Evolutionary conservation across 2,888 invertebrate species (phyloP), one percentile per base, ranked within the genome.

Genomic region (Mythimna ferrago): DNA sequence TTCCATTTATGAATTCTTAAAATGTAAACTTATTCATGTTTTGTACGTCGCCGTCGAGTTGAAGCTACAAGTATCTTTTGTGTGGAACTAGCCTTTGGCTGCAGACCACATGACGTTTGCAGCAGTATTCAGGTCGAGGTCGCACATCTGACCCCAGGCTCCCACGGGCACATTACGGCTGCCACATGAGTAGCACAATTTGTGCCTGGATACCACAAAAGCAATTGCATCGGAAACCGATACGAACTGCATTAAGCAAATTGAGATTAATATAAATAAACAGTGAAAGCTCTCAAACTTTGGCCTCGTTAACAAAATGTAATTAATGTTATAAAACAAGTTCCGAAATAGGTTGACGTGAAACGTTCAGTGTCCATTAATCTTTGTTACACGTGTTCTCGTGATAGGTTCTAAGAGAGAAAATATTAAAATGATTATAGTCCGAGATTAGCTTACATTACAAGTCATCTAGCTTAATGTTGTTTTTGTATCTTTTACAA

Each of bases 61-160:
- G 58, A 75, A 83, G 71, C 71, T 78, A 74, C 66, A 75, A 79
- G 78, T 78, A 76, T 66, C 56, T 77, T 76, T 73, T 71, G 83
- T 87, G 80, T 86, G 82, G 58, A 80, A 75, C 79, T 71, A 75
- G 80, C 71, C 83, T 84, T 86, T 85, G 81, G 75, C 70, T 88
- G 89, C 89, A 90, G 83, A 86, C 82, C 83, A 89, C 73, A 79
- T 89, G 92, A 86, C 85, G 92, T 93, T 90, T 89, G 86, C 81
- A 85, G 79, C 82, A 81, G 87, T 89, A 92, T 92, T 79, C 86
- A 87, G 93, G 94, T 92, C 92, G 92, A 93, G 94, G 93, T 92
- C 92, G 81, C 81, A 78, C 78, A 83, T 84, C 80, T 89, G 89
- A 91, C 88, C 88, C 80, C 84, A 78, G 83, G 82, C 76, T 86